Evolutionary conservation across 2,888 invertebrate genomes (phyloP), one percentile per base, ranked within the genome.

Genomic region (Acrobasis suavella): DNA sequence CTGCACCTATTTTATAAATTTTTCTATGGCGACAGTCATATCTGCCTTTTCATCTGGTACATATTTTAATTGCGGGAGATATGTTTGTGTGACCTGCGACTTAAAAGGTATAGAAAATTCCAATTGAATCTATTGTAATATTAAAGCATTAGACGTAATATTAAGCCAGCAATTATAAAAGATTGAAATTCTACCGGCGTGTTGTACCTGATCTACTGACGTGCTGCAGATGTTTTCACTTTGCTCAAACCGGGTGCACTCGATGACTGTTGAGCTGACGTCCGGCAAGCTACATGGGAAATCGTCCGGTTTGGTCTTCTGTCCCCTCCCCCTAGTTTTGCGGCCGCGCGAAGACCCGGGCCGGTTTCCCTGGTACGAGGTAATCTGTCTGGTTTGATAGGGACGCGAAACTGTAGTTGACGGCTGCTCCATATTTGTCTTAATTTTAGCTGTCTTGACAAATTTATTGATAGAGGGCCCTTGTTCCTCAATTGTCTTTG

Each of bases 351-450:
- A 62, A 58, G 72, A 69, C 42, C 59, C 68, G 22, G 55, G 8
- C 69, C 67, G 66, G 68, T 70, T 68, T 71, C 68, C 69, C 67
- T 66, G 68, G 32, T 52, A 52, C 12, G 51, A n/a, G 17, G 9
- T 12, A 17, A 22, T 6, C 22, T 16, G 22, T 14, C 17, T 16
- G 9, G 12, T 17, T 22, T 52, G 52, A 10, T 16, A 22, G 2
- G n/a, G 52, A 15, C 12, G 14, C 5, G 22, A 54, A 1, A 22
- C 10, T 12, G 50, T 37, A 0, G 56, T 14, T 9, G 39, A 9
- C 10, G 39, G 9, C 37, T 14, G 46, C 17, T 22, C 52, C 60
- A 58, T 59, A 39, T 39, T 39, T 42, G 32, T 38, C 8, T 7
- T 50, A 9, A 2, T 6, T 22, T 52, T 52, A 10, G 37, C 9